These are phyloP conservation scores for Tenthredo notha DNA, from an alignment of 2,888 invertebrate genomes.

Conservation along the genomic window DNA sequence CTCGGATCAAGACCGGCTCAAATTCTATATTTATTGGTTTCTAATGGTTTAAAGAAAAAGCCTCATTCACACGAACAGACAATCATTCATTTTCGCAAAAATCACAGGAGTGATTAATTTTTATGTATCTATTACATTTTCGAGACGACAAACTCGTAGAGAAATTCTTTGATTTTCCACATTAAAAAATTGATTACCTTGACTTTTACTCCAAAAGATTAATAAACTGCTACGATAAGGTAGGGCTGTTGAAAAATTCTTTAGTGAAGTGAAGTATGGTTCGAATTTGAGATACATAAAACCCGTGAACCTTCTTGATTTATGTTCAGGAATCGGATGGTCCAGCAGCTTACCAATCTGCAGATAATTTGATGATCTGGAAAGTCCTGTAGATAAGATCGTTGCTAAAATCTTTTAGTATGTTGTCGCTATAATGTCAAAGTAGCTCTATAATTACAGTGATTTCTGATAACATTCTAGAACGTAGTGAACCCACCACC, in stretches of 20 bases:
- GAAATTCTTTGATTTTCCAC: background rate
- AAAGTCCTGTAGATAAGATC: background rate
- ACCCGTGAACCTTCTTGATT: background rate
- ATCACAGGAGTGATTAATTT: background rate
- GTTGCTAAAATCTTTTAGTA: background rate
- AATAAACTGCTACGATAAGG: background rate
- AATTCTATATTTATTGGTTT: background rate
- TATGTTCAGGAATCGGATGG: background rate
- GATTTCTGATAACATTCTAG: background rate
- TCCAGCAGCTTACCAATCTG: background rate
- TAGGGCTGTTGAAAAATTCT: background rate
- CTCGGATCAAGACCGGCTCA: background rate
- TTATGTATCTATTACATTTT: background rate
- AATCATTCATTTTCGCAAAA: background rate
- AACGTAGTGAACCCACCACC: background rate
- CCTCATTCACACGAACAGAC: background rate
- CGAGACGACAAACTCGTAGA: background rate
- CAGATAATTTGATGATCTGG: background rate
- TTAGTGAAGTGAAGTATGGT: background rate
- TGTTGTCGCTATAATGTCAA: background rate
- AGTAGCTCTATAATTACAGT: background rate
- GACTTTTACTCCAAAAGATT: background rate
- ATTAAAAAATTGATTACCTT: background rate
- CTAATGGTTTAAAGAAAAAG: background rate
- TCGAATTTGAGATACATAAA: background rate